phyloP scores from a whole-genome alignment of 1,140 invertebrate genomes.

The Meteorus sp. region DNA sequence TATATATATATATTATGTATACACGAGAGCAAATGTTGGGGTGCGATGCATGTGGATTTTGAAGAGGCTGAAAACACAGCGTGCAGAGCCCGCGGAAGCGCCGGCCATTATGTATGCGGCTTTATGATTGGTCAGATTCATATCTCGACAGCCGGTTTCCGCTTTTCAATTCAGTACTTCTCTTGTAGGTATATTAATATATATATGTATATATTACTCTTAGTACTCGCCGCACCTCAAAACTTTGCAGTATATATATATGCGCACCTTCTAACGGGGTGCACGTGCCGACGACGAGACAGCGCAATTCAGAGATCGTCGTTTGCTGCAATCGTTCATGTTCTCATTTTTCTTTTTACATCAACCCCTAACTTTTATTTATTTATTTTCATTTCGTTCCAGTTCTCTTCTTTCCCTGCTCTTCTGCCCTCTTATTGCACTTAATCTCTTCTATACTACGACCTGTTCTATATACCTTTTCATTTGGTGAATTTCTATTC shows the following conservation, averaged over 20 bases:
- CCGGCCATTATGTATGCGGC: slow-evolving; percentile 53
- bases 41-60: neutral
- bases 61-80: too few species aligned
- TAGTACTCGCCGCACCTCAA: slow-evolving; percentile 44
- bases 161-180: slow-evolving; percentile 49
- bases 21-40: neutral
- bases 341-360: slow-evolving; percentile 23
- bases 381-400: neutral
- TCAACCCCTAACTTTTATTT: slow-evolving; percentile 4
- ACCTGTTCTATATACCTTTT: slow-evolving; percentile 17
- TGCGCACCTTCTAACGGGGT: slow-evolving; percentile 56
- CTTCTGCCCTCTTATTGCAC: slow-evolving; percentile 3
- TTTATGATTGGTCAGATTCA: slow-evolving; percentile 61
- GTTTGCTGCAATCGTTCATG: slow-evolving; percentile 45
- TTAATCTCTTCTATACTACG: slow-evolving; percentile 23
- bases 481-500: slow-evolving; percentile 7
- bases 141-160: slow-evolving; percentile 59
- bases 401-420: slow-evolving; percentile 23
- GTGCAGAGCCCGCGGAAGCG: slow-evolving; percentile 38
- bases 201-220: too few species aligned
- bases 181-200: too few species aligned
- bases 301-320: too few species aligned
- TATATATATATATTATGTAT: neutral
- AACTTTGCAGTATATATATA: slow-evolving; percentile 50
- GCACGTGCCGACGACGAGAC: slow-evolving; percentile 54